phyloP scores from a whole-genome alignment of 2,888 invertebrate genomes.

The Phalera bucephala region DNA sequence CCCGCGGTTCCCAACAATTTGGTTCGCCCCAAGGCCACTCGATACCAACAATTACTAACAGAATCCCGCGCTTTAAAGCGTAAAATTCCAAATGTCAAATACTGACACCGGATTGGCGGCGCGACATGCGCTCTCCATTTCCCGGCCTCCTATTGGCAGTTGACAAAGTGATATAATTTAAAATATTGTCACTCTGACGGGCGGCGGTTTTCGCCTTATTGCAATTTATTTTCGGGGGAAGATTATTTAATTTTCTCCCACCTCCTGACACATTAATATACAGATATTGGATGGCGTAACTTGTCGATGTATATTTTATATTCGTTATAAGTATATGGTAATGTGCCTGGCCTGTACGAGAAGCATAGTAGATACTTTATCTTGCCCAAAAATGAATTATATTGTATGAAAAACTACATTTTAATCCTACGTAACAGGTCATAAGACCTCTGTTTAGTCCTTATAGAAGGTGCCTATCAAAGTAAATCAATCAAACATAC shows the following conservation, averaged over 20 bases:
- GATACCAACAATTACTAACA: slow-evolving; percentile 40
- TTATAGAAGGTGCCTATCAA: too few species aligned
- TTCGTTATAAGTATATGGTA: too few species aligned
- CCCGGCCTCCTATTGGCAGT: slow-evolving; percentile 58
- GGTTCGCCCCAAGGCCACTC: slow-evolving; percentile 44
- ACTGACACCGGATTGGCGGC: slow-evolving; percentile 53
- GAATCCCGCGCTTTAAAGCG: slow-evolving; percentile 45
- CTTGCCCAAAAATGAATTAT: too few species aligned
- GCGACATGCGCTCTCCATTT: slow-evolving; percentile 29
- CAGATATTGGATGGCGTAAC: slow-evolving; percentile 53
- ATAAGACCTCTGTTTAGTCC: too few species aligned
- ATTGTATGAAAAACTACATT: too few species aligned
- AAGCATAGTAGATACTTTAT: too few species aligned
- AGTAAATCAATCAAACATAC: too few species aligned
- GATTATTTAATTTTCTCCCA: slow-evolving; percentile 69
- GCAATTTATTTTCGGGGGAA: slow-evolving; percentile 76
- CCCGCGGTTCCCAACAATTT: slow-evolving; percentile 19
- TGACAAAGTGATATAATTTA: slow-evolving; percentile 74
- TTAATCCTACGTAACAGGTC: too few species aligned
- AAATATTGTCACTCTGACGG: slow-evolving; percentile 71
- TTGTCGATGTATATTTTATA: slow-evolving; percentile 19
- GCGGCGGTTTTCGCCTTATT: slow-evolving; percentile 64
- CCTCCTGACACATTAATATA: slow-evolving; percentile 64
- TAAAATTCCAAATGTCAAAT: slow-evolving; percentile 65
- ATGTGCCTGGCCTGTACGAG: too few species aligned